Percentiles rank a stretch among this genome's conserved stretches.
These are phyloP conservation scores for Alectoris magna DNA, from an alignment of 2,797 vertebrate species.

Conservation along the genomic window DNA sequence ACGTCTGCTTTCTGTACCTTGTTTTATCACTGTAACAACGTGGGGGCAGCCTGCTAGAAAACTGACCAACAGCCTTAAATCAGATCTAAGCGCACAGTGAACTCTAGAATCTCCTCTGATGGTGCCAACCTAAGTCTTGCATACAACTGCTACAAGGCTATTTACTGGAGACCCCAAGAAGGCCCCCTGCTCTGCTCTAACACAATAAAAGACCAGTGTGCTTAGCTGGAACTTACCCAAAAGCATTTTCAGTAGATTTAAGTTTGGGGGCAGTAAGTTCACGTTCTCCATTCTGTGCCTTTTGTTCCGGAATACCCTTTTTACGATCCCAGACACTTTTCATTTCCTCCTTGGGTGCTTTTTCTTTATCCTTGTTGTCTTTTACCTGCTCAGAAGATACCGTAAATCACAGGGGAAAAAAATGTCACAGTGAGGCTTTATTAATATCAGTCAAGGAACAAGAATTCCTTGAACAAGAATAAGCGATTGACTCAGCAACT, in stretches of 20 bases:
- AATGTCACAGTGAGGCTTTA: background rate
- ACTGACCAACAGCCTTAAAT: background rate
- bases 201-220: background rate
- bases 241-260: constrained; percentile 89
- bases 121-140: background rate
- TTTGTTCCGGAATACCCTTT: constrained; percentile 79
- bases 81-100: background rate
- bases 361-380: constrained; percentile 85
- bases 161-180: background rate
- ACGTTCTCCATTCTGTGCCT: constrained; percentile 91
- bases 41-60: background rate
- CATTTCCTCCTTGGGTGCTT: constrained; percentile 80
- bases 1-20: background rate
- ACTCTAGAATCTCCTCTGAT: background rate
- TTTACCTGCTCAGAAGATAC: constrained; percentile 78
- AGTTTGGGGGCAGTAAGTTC: constrained; percentile 86
- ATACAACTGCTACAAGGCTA: background rate
- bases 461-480: background rate
- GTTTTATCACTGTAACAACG: background rate
- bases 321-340: constrained; percentile 81
- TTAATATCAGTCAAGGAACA: background rate
- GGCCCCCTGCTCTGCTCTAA: background rate
- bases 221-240: constrained; percentile 82
- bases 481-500: background rate
- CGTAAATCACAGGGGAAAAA: background rate